These are phyloP conservation scores for Cotesia glomerata DNA, from an alignment of 1,140 invertebrate genomes.

Conservation along the genomic window DNA sequence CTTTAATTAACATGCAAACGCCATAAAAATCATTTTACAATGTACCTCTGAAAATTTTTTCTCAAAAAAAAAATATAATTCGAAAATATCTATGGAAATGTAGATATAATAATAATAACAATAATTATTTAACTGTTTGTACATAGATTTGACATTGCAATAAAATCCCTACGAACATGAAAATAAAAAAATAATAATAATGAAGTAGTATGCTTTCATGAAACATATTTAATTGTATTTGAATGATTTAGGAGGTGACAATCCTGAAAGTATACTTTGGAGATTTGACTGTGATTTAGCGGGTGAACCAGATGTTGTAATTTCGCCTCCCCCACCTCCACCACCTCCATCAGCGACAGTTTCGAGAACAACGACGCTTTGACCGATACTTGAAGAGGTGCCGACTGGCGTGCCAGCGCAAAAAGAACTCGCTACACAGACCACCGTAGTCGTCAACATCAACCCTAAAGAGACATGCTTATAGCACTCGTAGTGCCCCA, in stretches of 20 bases:
- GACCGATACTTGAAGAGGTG: constrained; percentile 62
- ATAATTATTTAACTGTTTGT: too few relatives aligned
- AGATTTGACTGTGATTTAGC: constrained; percentile 61
- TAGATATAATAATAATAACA: too few relatives aligned
- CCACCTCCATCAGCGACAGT: constrained; percentile 51
- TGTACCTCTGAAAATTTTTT: too few relatives aligned
- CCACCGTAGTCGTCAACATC: constrained; percentile 52
- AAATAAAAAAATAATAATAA: too few relatives aligned
- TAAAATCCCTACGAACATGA: too few relatives aligned
- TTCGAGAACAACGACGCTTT: constrained; percentile 58
- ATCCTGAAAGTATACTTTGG: constrained; percentile 60
- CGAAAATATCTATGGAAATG: too few relatives aligned
- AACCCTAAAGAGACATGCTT: constrained; percentile 59
- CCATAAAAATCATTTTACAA: too few relatives aligned
- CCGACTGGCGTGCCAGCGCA: constrained; percentile 54
- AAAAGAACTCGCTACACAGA: constrained; percentile 50
- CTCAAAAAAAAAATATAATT: too few relatives aligned
- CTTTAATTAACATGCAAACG: too few relatives aligned
- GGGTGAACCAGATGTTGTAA: constrained; percentile 59
- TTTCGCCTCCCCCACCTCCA: constrained; percentile 55
- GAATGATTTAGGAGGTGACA: constrained; percentile 55
- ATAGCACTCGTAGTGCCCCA: constrained; percentile 53
- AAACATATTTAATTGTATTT: too few relatives aligned
- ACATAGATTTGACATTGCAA: too few relatives aligned
- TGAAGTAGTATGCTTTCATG: too few relatives aligned